Base-by-base conservation (phyloP, 2,888 invertebrate genomes). In the Alviniconcha strummeri region DNA sequence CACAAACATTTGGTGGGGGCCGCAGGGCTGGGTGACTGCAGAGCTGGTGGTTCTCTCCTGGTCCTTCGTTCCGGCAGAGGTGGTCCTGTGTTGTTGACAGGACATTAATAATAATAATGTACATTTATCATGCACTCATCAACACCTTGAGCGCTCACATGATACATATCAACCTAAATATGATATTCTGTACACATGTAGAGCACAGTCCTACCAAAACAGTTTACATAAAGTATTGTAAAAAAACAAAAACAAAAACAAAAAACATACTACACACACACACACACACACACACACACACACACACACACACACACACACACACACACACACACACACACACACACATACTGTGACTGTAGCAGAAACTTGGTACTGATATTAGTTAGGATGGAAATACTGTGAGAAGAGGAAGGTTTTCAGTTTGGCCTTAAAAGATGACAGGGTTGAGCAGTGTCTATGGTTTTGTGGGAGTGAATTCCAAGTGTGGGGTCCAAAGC, bases 311-410 rank as follows among this genome's bases (percentile, higher is more conserved):
- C 64, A 64, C 64, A 64, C 64, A 64, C 64, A 64, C 64, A 64
- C 64, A n/a, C 69, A 69, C 69, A 69, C 69, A 69, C 69, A 69
- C n/a, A 69, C 69, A 69, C 69, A 69, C 69, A 69, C 69, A 69
- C 69, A 69, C 36, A 36, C 19, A 17, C 69, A 17, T 6, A 17
- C 69, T 1, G 4, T 15, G 64, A 9, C 11, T 15, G 64, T 15
- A 64, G 11, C 9, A 9, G 15, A 9, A 13, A 9, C 15, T 64
- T 1, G 11, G 15, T 64, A 15, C 15, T 64, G 15, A 9, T 15
- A 64, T 64, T 9, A 13, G 9, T 13, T 15, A 9, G 15, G 11
- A 15, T 17, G 6, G 17, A 69, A 15, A 17, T 17, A 15, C 69
- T n/a, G 17, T 15, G 17, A 69, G 15, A 69, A 6, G 6, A 6